Evolutionary conservation across 2,113 vertebrate genomes (phyloP), one percentile per base, ranked within the genome.

Genomic region (Colaptes auratus): DNA sequence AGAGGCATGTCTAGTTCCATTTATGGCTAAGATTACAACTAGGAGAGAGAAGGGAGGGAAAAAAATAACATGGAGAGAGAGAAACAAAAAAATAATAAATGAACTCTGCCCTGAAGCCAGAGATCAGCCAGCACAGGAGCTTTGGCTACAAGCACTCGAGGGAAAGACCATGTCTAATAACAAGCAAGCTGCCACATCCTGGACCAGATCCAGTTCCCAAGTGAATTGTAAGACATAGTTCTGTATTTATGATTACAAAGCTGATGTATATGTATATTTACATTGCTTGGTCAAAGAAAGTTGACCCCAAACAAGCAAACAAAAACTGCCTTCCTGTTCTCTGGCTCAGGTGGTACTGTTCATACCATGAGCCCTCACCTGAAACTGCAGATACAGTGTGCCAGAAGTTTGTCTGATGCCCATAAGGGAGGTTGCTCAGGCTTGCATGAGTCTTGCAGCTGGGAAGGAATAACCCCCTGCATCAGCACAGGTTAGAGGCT

Each of bases 91-190:
- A 44, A 44, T 10, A 52, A 50, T 25, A n/a, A 73, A 55, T 50
- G 73, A 91, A 82, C 39, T 80, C 69, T 86, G 63, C 77, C 67
- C 35, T 23, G 6, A 82, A 71, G 52, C 33, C 19, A 8, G 58
- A 67, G 65, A 67, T 78, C 86, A 92, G 88, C 86, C 90, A 94
- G 70, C 81, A 93, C 90, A 92, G 90, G 90, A 95, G 93, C 61
- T 90, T 58, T 88, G 72, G 61, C 80, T 90, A 56, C 1, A 5
- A 90, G 61, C 16, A 50, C 33, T 86, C 3, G 0, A 71, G 64
- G 36, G 89, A 72, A 31, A 95, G 65, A 81, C 58, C 25, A 81
- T 3, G 15, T 64, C 88, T 78, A 81, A 75, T 44, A 81, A 71
- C 33, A 88, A 93, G 81, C 59, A 72, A 86, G 31, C 61, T 93